phyloP scores from a whole-genome alignment of 2,797 vertebrate species.

The Galago senegalensis region DNA sequence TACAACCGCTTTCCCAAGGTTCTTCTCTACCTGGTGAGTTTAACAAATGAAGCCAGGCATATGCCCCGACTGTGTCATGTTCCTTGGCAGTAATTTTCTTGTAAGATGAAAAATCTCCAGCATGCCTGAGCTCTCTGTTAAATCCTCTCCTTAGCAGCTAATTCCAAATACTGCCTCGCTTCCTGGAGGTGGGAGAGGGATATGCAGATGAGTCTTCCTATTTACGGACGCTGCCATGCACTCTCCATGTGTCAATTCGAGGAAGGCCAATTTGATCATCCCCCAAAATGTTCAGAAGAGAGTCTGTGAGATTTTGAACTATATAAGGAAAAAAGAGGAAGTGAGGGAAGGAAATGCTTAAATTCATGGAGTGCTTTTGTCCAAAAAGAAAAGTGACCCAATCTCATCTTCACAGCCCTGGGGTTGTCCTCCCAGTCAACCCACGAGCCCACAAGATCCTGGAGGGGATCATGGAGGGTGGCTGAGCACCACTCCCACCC shows the following conservation, averaged over 20 bases:
- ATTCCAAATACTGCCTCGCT: not conserved
- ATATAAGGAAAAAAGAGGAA: constrained; percentile 1
- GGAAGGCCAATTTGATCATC: not conserved
- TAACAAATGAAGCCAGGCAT: not conserved
- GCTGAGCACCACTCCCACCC: not conserved
- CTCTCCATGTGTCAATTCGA: not conserved
- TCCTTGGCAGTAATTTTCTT: constrained; percentile 61
- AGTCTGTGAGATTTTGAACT: constrained; percentile 68
- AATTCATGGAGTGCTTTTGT: constrained; percentile 71
- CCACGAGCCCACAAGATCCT: constrained; percentile 55
- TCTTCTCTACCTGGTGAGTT: not conserved
- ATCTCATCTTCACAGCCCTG: not conserved
- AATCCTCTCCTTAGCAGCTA: constrained; percentile 30
- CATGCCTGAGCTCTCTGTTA: not conserved
- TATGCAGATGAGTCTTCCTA: not conserved
- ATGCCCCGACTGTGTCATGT: not conserved
- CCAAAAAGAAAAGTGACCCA: constrained; percentile 21
- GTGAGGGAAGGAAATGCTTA: not conserved
- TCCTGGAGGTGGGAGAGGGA: constrained; percentile 16
- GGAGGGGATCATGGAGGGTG: not conserved
- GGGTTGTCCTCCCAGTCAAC: not conserved
- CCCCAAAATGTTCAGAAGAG: constrained; percentile 33
- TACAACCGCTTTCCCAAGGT: not conserved
- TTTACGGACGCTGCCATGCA: not conserved
- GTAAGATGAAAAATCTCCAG: constrained; percentile 26